These are phyloP conservation scores for Mallateleia sp. DNA, from an alignment of 2,888 invertebrate genomes.

Conservation along the genomic window DNA sequence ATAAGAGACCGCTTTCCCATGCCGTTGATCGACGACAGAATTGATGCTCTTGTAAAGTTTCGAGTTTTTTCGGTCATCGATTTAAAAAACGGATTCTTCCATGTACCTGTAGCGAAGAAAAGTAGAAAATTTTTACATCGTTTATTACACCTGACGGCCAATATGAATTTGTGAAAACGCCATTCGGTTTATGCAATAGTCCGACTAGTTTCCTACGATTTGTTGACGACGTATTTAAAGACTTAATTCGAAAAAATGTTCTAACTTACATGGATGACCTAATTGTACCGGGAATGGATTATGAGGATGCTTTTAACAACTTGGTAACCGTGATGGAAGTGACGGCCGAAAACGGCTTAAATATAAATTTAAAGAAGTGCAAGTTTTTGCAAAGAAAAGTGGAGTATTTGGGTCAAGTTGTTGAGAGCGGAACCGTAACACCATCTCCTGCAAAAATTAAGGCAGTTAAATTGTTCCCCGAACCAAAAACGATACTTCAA, in stretches of 20 bases:
- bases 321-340: not conserved
- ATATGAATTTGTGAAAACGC: not conserved
- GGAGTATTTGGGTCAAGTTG: slow-evolving; percentile 82
- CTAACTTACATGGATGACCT: too few relatives aligned
- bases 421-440: slow-evolving; percentile 80
- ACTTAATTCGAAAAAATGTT: too few relatives aligned
- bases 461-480: slow-evolving; percentile 70
- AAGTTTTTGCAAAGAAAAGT: slow-evolving; percentile 58
- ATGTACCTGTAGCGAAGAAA: slow-evolving; percentile 3
- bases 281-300: too few relatives aligned
- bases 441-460: slow-evolving; percentile 82
- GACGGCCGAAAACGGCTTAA: not conserved
- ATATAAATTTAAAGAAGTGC: slow-evolving; percentile 64
- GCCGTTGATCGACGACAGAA: slow-evolving; percentile 34
- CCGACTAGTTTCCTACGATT: slow-evolving; percentile 3
- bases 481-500: slow-evolving; percentile 33
- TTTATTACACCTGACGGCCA: slow-evolving; percentile 5
- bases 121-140: not conserved
- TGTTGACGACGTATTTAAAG: not conserved
- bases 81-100: slow-evolving; percentile 80
- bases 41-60: slow-evolving; percentile 73
- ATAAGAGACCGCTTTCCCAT: slow-evolving; percentile 23
- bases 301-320: too few relatives aligned
- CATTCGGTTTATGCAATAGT: slow-evolving; percentile 14
- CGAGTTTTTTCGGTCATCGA: slow-evolving; percentile 77